A percentile compares a stretch with the other conserved stretches of the same genome.
These are phyloP conservation scores for Phymatocera aterrima DNA, from an alignment of 2,888 invertebrate genomes.

Conservation along the genomic window DNA sequence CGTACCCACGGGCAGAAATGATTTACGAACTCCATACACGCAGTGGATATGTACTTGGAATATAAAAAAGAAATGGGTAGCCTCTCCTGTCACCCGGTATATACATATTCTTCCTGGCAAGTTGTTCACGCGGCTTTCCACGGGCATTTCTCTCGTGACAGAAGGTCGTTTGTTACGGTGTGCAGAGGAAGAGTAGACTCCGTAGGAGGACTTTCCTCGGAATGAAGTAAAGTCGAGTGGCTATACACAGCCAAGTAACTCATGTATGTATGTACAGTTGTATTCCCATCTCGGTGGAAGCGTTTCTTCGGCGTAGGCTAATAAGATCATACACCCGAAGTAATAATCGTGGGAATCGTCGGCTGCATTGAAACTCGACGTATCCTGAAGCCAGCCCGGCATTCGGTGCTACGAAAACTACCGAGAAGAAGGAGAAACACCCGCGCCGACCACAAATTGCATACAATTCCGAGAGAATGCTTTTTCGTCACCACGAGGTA, in stretches of 20 bases:
- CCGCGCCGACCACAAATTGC: constrained; percentile 6
- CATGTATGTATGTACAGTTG: background rate
- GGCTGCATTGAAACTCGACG: background rate
- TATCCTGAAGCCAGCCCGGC: background rate
- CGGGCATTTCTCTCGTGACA: constrained; percentile 41
- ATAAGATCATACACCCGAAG: constrained; percentile 8
- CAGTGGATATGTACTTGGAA: constrained; percentile 19
- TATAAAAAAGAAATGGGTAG: constrained; percentile 29
- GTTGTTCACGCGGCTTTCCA: constrained; percentile 25
- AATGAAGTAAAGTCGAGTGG: constrained; percentile 28
- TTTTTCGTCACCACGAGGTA: background rate
- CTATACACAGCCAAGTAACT: background rate
- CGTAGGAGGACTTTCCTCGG: background rate
- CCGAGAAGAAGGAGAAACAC: background rate
- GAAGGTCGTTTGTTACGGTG: constrained; percentile 32
- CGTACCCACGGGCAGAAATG: constrained; percentile 38
- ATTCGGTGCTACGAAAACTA: background rate
- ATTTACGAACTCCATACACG: constrained; percentile 38
- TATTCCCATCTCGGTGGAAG: background rate
- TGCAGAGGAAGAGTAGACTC: constrained; percentile 1
- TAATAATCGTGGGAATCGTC: background rate
- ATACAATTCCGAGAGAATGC: background rate
- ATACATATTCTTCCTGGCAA: background rate
- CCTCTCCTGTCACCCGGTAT: constrained; percentile 10
- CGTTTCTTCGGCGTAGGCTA: background rate